These are phyloP conservation scores for Pyrocephalus nanus DNA, from an alignment of 2,797 vertebrate species.

Conservation along the genomic window DNA sequence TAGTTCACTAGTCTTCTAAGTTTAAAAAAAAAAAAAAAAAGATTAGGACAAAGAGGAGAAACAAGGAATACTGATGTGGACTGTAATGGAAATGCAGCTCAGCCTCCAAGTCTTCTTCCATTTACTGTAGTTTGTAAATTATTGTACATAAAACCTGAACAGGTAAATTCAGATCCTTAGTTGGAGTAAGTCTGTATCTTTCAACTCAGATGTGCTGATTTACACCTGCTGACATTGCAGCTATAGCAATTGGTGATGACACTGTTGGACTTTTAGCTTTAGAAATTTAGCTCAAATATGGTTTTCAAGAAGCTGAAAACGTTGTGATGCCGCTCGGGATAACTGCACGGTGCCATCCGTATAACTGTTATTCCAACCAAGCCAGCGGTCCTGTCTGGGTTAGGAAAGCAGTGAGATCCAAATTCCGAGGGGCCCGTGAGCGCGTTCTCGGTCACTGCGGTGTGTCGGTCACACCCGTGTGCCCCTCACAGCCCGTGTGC, in stretches of 20 bases:
- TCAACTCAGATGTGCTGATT: neutral
- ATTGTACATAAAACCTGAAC: neutral
- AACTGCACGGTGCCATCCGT: neutral
- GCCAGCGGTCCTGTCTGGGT: neutral
- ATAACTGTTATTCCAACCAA: neutral
- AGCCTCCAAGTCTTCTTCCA: neutral
- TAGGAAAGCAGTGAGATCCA: neutral
- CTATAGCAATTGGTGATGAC: neutral
- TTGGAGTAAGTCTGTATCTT: neutral
- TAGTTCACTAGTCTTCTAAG: neutral
- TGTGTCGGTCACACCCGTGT: too few species aligned
- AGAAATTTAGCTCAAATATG: neutral
- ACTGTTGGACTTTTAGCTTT: neutral
- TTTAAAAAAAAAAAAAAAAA: neutral
- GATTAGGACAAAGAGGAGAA: neutral
- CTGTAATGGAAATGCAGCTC: neutral
- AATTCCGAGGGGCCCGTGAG: too few species aligned
- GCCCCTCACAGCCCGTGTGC: too few species aligned
- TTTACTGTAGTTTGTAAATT: neutral
- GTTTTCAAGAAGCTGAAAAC: neutral
- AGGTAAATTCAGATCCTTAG: neutral
- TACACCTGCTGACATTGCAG: neutral
- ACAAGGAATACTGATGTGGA: neutral
- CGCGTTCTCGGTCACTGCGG: too few species aligned
- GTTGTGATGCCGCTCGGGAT: neutral